Evolutionary conservation across 2,888 invertebrate species (phyloP).

Genomic region (Lathronympha strigana): DNA sequence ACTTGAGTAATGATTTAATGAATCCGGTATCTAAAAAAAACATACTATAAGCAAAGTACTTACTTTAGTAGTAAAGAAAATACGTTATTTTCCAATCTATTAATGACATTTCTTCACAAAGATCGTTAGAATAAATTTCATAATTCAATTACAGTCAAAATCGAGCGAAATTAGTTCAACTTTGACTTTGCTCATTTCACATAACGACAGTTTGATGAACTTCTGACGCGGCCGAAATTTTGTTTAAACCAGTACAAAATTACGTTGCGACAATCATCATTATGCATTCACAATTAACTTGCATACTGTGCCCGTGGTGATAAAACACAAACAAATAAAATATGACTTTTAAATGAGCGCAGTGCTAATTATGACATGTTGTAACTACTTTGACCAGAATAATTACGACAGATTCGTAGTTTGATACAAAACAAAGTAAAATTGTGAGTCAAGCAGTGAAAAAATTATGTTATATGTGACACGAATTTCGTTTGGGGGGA

Average conservation of each 20-base stretch:
- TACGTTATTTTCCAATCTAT: no score
- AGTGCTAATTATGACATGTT: conserved; percentile 17
- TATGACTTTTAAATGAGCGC: conserved; percentile 29
- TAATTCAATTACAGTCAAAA: conserved; percentile 22
- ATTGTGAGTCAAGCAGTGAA: no score
- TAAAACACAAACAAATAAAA: conserved; percentile 30
- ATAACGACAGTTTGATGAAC: conserved; percentile 38
- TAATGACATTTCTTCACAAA: background rate
- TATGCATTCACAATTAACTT: conserved; percentile 35
- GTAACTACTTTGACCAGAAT: background rate
- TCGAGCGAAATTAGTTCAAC: conserved; percentile 18
- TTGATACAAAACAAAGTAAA: no score
- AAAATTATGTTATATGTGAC: no score
- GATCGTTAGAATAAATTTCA: conserved; percentile 9
- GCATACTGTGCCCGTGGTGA: conserved; percentile 16
- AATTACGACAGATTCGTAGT: no score
- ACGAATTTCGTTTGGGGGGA: no score
- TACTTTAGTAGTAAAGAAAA: no score
- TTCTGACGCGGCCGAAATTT: conserved; percentile 26
- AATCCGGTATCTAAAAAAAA: no score
- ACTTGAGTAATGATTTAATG: no score
- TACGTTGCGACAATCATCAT: conserved; percentile 28
- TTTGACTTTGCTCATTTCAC: conserved; percentile 31
- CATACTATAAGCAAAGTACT: no score
- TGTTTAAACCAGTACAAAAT: conserved; percentile 26